A percentile compares a stretch with the other conserved stretches of the same genome.
Conservation (phyloP, 2,888 invertebrate genomes). For the Diarsia brunnea region DNA sequence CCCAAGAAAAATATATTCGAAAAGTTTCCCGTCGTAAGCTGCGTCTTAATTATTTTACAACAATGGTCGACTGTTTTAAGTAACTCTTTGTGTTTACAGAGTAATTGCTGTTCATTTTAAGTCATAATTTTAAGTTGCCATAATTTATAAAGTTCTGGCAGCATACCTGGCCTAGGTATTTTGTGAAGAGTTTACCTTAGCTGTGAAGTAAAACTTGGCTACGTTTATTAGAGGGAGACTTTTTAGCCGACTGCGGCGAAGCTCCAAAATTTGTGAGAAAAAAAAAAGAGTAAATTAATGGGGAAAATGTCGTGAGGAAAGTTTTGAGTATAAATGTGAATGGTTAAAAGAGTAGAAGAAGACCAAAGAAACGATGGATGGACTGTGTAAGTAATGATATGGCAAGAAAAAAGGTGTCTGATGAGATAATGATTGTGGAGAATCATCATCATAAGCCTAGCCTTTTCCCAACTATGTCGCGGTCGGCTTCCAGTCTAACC, state of each 20-base stretch:
- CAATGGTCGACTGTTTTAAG: conserved; percentile 54
- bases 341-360: no score
- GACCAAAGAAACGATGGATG: no score
- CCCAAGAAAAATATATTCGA: conserved; percentile 49
- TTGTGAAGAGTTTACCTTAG: conserved; percentile 31
- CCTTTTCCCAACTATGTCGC: no score
- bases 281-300: no score
- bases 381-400: no score
- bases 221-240: background rate
- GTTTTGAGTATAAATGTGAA: no score
- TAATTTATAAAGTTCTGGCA: conserved; percentile 49
- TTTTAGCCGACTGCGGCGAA: background rate
- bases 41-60: conserved; percentile 61
- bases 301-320: no score
- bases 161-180: conserved; percentile 24
- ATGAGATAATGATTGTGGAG: no score
- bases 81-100: conserved; percentile 62
- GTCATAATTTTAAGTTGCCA: conserved; percentile 52
- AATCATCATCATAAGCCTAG: no score
- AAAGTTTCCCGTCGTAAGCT: conserved; percentile 50
- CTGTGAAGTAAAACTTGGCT: background rate
- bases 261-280: background rate
- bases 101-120: conserved; percentile 60
- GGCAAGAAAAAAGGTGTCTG: no score
- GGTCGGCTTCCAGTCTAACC: no score